Percentiles rank a stretch among this genome's conserved stretches.
Evolutionary conservation across 92 coral and sea anemone species (phyloP).

Genomic region (Epizoanthus illoricatus): DNA sequence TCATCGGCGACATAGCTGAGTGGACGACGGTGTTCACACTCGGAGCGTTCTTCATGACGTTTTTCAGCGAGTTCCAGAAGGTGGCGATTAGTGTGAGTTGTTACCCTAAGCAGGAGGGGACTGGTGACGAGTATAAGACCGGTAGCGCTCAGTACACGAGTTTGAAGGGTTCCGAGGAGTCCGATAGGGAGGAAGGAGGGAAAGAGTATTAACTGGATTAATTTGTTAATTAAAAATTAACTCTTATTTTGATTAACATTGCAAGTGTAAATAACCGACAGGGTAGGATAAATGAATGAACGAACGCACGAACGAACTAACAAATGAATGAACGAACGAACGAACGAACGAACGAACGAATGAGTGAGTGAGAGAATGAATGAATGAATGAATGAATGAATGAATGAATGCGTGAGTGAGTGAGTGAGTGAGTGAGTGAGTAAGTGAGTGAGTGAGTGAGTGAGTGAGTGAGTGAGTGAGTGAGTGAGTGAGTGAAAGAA

Average conservation of each 20-base stretch:
- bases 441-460: too few relatives aligned
- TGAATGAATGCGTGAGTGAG: too few relatives aligned
- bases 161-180: slow-evolving; percentile 15
- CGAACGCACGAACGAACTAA: neutral
- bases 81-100: slow-evolving; percentile 15
- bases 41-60: slow-evolving; percentile 33
- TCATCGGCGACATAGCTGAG: slow-evolving; percentile 28
- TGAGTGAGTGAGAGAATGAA: neutral
- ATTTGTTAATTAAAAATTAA: neutral
- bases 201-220: neutral
- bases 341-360: neutral
- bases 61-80: slow-evolving; percentile 25
- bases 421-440: too few relatives aligned
- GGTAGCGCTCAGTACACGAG: slow-evolving; percentile 39
- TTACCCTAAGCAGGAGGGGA: slow-evolving; percentile 14
- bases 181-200: slow-evolving; percentile 13
- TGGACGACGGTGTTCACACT: slow-evolving; percentile 39
- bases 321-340: neutral
- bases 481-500: too few relatives aligned
- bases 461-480: too few relatives aligned
- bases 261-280: neutral
- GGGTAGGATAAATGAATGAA: neutral
- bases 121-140: slow-evolving; percentile 34
- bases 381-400: neutral
- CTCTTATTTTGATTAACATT: neutral